Conservation (phyloP, 1,140 invertebrate species). For the Bombus confusus region DNA sequence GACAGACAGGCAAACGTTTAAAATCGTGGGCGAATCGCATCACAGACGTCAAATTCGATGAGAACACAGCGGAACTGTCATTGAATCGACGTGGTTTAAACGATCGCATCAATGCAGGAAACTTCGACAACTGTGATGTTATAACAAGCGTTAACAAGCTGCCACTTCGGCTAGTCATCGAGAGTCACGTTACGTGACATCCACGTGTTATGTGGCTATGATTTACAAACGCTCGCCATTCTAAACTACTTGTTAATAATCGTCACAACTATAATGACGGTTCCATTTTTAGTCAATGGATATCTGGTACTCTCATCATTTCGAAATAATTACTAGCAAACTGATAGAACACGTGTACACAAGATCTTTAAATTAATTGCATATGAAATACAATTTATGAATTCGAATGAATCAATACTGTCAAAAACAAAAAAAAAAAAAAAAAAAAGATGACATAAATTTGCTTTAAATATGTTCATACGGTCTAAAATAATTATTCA, state of each 20-base stretch:
- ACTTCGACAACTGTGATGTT: not conserved
- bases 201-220: no score
- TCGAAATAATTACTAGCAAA: not conserved
- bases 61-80: not conserved
- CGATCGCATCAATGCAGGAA: not conserved
- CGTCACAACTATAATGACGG: no score
- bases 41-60: not conserved
- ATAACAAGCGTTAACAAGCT: not conserved
- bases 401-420: not conserved
- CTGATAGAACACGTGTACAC: not conserved
- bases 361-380: not conserved
- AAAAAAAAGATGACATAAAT: not conserved
- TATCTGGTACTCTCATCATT: not conserved
- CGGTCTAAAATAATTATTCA: not conserved
- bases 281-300: not conserved
- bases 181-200: not conserved
- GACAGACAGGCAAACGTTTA: not conserved
- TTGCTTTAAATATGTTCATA: not conserved
- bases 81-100: not conserved
- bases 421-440: not conserved
- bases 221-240: not conserved
- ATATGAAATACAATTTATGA: not conserved
- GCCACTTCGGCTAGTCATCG: not conserved
- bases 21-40: not conserved
- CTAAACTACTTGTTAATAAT: not conserved